phyloP scores from a whole-genome alignment of 2,113 vertebrate species.

The Papio anubis region DNA sequence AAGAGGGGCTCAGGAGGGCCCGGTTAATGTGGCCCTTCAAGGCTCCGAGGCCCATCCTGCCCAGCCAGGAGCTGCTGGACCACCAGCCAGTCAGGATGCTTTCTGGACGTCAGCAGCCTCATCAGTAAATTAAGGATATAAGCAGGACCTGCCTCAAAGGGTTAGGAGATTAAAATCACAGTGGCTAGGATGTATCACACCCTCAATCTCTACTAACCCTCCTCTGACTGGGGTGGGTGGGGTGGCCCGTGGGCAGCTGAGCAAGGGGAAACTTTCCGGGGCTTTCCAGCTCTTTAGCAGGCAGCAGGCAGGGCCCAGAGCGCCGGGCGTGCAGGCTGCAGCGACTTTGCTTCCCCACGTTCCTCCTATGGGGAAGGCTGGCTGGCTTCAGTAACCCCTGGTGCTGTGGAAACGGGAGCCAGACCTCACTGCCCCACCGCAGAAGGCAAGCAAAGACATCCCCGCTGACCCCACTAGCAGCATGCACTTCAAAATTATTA shows the following conservation, averaged over 20 bases:
- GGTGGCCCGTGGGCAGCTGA: neutral
- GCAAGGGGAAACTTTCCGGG: neutral
- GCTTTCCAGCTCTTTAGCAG: neutral
- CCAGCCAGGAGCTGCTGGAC: neutral
- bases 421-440: neutral
- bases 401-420: neutral
- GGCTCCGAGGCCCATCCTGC: neutral
- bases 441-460: neutral
- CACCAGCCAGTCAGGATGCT: neutral
- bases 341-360: no score
- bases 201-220: neutral
- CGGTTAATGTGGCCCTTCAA: neutral
- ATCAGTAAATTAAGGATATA: neutral
- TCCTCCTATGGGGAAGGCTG: neutral
- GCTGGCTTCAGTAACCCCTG: neutral
- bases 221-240: neutral
- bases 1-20: neutral
- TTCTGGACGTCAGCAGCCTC: neutral
- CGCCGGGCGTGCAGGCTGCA: neutral
- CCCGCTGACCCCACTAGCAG: neutral
- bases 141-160: neutral
- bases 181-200: neutral
- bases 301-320: neutral
- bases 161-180: neutral
- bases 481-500: neutral